These are phyloP conservation scores for Oligia fasciuncula DNA, from an alignment of 2,888 invertebrate species.

Conservation along the genomic window DNA sequence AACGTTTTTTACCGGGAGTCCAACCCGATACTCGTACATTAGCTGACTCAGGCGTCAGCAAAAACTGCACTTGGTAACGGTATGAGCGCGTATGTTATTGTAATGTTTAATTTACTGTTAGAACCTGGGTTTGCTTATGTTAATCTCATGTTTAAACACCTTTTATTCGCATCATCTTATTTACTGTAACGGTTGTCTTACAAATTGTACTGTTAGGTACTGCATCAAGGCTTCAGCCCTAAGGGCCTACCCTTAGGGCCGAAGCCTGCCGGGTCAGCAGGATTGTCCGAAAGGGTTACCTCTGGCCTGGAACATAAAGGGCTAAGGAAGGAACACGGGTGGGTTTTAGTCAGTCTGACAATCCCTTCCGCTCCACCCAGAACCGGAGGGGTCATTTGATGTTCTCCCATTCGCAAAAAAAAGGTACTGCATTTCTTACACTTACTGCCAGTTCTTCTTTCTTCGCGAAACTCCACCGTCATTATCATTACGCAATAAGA, in stretches of 20 bases:
- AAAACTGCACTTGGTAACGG: constrained; percentile 61
- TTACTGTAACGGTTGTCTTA: constrained; percentile 1
- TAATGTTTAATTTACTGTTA: constrained; percentile 30
- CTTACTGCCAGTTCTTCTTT: background rate
- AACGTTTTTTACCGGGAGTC: constrained; percentile 69
- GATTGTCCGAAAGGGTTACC: too few species aligned
- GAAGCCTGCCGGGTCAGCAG: too few species aligned
- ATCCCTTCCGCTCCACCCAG: too few species aligned
- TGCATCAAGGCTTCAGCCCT: too few species aligned
- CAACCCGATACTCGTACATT: constrained; percentile 74
- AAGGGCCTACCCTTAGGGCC: too few species aligned
- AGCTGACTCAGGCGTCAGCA: constrained; percentile 76
- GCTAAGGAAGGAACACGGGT: too few species aligned
- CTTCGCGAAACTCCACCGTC: background rate
- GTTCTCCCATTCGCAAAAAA: too few species aligned
- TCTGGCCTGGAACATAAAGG: too few species aligned
- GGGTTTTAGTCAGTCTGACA: too few species aligned
- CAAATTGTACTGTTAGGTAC: constrained; percentile 11
- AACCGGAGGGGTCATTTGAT: too few species aligned
- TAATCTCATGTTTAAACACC: constrained; percentile 20
- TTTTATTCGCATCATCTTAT: constrained; percentile 7
- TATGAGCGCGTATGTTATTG: constrained; percentile 36
- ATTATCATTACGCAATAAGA: background rate
- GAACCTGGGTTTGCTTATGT: constrained; percentile 24
- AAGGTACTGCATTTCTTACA: background rate